phyloP scores from a whole-genome alignment of 2,113 vertebrate species.

The Phrynosoma platyrhinos region DNA sequence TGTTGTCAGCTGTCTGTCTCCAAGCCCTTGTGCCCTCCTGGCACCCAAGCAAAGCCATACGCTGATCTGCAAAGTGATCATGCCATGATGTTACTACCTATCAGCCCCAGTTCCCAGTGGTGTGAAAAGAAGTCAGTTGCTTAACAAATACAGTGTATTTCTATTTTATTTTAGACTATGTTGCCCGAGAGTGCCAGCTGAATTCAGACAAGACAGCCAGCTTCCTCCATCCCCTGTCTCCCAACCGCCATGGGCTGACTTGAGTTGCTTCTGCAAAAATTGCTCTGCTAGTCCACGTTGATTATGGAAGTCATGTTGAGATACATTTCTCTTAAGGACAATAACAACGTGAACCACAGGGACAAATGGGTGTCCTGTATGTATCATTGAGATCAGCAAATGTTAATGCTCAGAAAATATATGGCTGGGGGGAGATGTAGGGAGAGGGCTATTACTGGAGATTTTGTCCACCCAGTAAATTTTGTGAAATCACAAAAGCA shows the following conservation, averaged over 20 bases:
- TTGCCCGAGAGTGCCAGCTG: slow-evolving; percentile 58
- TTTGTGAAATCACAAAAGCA: slow-evolving; percentile 22
- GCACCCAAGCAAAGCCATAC: slow-evolving; percentile 74
- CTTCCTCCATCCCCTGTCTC: slow-evolving; percentile 8
- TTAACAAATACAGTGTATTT: slow-evolving; percentile 69
- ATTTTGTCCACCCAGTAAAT: slow-evolving; percentile 46
- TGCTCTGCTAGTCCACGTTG: slow-evolving; percentile 73
- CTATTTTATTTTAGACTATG: slow-evolving; percentile 50
- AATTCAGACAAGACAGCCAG: slow-evolving; percentile 62
- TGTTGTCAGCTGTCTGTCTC: slow-evolving; percentile 68
- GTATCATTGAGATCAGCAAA: slow-evolving; percentile 48
- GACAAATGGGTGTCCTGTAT: slow-evolving; percentile 37
- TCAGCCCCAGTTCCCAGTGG: slow-evolving; percentile 71
- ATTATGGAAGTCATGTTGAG: slow-evolving; percentile 73
- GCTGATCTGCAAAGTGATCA: slow-evolving; percentile 78
- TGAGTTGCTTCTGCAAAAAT: slow-evolving; percentile 66
- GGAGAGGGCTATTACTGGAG: background rate
- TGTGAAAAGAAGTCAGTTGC: slow-evolving; percentile 65
- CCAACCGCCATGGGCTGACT: background rate
- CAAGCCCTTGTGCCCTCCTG: slow-evolving; percentile 62
- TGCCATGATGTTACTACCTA: slow-evolving; percentile 67
- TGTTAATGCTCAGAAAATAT: slow-evolving; percentile 43
- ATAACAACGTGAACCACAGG: slow-evolving; percentile 59
- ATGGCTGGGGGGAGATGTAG: background rate
- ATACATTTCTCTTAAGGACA: slow-evolving; percentile 69